Evolutionary conservation across 2,797 vertebrate genomes (phyloP).

Genomic region (Hapalemur alaotrensis): DNA sequence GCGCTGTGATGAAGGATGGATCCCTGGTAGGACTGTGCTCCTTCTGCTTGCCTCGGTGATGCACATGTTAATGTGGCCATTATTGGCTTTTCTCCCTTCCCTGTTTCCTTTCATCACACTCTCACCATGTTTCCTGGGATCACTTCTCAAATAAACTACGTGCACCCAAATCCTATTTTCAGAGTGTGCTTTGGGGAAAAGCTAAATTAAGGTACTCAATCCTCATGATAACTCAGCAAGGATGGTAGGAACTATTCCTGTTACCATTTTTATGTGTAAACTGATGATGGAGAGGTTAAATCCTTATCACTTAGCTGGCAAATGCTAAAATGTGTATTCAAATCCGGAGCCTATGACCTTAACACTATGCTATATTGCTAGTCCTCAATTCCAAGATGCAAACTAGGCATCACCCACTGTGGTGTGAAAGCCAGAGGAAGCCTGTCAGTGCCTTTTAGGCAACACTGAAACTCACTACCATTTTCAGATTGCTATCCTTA

Average conservation of each 20-base stretch:
- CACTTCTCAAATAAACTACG: background rate
- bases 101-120: background rate
- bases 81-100: background rate
- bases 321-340: background rate
- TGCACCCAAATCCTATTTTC: background rate
- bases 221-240: background rate
- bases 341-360: background rate
- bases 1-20: background rate
- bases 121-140: background rate
- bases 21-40: background rate
- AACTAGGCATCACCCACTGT: background rate
- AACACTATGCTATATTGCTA: background rate
- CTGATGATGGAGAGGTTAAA: background rate
- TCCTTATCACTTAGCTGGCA: background rate
- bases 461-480: background rate
- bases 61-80: background rate
- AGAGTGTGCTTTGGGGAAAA: background rate
- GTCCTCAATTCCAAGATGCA: background rate
- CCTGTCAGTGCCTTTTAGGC: background rate
- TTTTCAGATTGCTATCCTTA: background rate
- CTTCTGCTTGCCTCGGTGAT: background rate
- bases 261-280: background rate
- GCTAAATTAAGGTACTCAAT: background rate
- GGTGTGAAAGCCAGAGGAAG: background rate
- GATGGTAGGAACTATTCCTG: background rate